A percentile compares a stretch with the other conserved stretches of the same genome.
These are phyloP conservation scores for Nycticryphes semicollaris DNA, from an alignment of 2,113 vertebrate species.

Conservation along the genomic window DNA sequence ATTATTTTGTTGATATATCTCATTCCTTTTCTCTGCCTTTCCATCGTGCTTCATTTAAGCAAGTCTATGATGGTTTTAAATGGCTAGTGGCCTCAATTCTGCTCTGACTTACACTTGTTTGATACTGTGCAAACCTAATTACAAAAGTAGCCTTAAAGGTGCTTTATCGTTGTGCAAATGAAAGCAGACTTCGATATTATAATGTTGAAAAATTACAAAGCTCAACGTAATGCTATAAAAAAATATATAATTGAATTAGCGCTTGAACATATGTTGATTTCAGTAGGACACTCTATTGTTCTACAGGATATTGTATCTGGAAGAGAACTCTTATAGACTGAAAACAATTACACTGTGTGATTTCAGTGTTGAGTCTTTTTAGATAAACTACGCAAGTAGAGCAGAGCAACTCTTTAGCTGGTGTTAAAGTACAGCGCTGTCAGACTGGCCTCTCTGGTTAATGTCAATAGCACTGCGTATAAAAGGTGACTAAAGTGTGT, in stretches of 20 bases:
- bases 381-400: slow-evolving; percentile 68
- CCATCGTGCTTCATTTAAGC: not conserved
- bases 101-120: not conserved
- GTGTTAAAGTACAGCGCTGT: slow-evolving; percentile 75
- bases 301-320: slow-evolving; percentile 55
- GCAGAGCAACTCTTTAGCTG: slow-evolving; percentile 66
- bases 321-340: slow-evolving; percentile 56
- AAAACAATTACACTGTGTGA: slow-evolving; percentile 78
- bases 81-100: not conserved
- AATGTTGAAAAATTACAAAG: not conserved
- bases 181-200: not conserved
- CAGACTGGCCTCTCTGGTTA: slow-evolving; percentile 79
- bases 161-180: not conserved
- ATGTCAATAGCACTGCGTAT: slow-evolving; percentile 83
- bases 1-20: not conserved
- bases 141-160: not conserved
- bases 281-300: slow-evolving; percentile 37
- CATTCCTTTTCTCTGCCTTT: not conserved
- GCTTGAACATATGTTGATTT: not conserved
- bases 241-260: not conserved
- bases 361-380: slow-evolving; percentile 67
- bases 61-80: not conserved
- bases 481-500: slow-evolving; percentile 84
- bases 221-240: not conserved
- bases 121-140: not conserved